These are phyloP conservation scores for Syrphus vitripennis DNA, from an alignment of 2,888 invertebrate genomes.

Conservation along the genomic window DNA sequence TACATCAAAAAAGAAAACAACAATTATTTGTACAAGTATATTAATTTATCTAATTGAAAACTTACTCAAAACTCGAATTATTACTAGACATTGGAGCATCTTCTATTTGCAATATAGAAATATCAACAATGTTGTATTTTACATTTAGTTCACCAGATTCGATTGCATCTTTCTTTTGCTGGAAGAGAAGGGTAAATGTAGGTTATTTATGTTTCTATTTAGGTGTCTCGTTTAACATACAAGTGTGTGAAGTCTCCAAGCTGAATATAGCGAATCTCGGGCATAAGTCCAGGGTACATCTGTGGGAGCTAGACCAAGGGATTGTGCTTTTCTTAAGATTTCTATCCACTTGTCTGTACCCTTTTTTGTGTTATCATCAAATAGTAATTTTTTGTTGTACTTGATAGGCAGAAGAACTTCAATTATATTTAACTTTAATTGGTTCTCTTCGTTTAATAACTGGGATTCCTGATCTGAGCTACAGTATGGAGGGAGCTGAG, in stretches of 20 bases:
- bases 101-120: slow-evolving; percentile 19
- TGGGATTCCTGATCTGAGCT: not conserved
- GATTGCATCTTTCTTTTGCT: slow-evolving; percentile 9
- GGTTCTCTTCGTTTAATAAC: not conserved
- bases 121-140: slow-evolving; percentile 19
- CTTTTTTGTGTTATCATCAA: not conserved
- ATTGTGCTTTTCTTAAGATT: slow-evolving; percentile 20
- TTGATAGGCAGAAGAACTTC: slow-evolving; percentile 28
- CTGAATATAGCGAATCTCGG: slow-evolving; percentile 20
- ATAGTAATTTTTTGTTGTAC: slow-evolving; percentile 14
- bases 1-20: not conserved
- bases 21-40: too few species aligned
- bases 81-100: not conserved
- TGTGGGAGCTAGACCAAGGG: not conserved
- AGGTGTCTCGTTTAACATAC: not conserved
- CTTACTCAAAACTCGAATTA: slow-evolving; percentile 3
- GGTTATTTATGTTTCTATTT: not conserved
- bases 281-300: slow-evolving; percentile 23
- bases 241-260: slow-evolving; percentile 30
- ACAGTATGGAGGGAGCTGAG: not conserved
- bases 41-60: not conserved
- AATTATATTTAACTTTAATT: slow-evolving; percentile 10
- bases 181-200: not conserved
- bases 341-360: not conserved
- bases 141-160: slow-evolving; percentile 7